Base-by-base conservation (phyloP, 2,113 vertebrate genomes). In the Oryzias celebensis region DNA sequence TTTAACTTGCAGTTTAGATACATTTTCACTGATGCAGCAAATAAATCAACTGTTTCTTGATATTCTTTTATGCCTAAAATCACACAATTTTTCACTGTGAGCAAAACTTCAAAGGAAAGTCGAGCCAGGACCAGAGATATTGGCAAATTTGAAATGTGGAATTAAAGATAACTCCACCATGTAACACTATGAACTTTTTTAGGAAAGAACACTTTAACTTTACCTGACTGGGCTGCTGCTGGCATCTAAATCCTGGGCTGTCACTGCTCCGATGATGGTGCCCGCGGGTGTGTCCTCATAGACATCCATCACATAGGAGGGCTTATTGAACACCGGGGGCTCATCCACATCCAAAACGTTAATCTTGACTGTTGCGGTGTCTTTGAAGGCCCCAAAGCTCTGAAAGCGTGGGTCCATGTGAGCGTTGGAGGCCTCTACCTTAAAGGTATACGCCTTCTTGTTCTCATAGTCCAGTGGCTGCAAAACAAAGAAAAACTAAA, bases 361-460 rank as follows among this genome's bases (percentile, higher is more conserved):
- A 81, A 99, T 94, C 87, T 96, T 98, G 82, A 99, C 95, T 0
- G 97, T 98, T 1, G 97, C 97, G 0, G 95, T 98, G 79, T 99
- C 97, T 86, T 97, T 98, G 84, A 97, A 99, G 2, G 96, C 96
- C 31, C 97, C 96, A 12, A 93, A 92, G 0, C 91, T 94, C 71
- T 96, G 95, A 74, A 98, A 99, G 0, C 95, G 92, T 26, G 95
- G 93, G 77, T 99, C 97, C 49, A 96, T 89, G 75, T 98, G 94
- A 5, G 93, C 84, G 53, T 99, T 98, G 61, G 96, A 92, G 22
- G 97, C 97, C 61, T 99, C 96, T 0, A 99, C 97, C 89, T 97
- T 98, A 62, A 99, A 98, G 52, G 96, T 97, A 47, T 99, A 99
- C 0, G 95, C 94, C 70, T 98, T 98, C 90, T 98, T 98, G 0